These are phyloP conservation scores for Palythoa grandiflora DNA, from an alignment of 92 coral and sea anemone species.

Conservation along the genomic window DNA sequence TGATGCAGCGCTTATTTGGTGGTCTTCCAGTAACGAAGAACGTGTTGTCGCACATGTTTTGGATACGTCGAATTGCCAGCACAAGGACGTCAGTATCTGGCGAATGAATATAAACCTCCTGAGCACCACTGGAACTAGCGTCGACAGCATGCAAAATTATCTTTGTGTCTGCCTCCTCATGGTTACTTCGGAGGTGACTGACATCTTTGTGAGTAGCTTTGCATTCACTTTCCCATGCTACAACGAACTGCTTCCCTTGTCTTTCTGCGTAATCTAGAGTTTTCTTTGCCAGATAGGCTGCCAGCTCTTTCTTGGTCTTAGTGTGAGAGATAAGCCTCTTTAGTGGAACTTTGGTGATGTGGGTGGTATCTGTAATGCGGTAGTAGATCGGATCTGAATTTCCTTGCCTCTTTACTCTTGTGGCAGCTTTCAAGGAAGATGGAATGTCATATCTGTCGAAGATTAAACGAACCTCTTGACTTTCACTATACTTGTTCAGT, in stretches of 20 bases:
- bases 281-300: slow-evolving; percentile 1
- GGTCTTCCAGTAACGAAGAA: slow-evolving; percentile 38
- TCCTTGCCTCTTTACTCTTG: neutral
- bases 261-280: neutral
- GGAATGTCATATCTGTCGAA: slow-evolving; percentile 4
- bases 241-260: slow-evolving; percentile 2
- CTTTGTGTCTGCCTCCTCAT: slow-evolving; percentile 45
- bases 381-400: neutral
- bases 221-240: slow-evolving; percentile 24
- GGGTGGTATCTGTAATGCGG: neutral
- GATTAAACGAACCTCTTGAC: neutral
- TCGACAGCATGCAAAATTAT: slow-evolving; percentile 30
- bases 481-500: neutral
- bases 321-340: slow-evolving; percentile 30
- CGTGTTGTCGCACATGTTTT: slow-evolving; percentile 33
- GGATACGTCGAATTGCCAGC: slow-evolving; percentile 44
- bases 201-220: slow-evolving; percentile 19
- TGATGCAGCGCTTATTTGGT: slow-evolving; percentile 32
- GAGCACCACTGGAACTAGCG: slow-evolving; percentile 25
- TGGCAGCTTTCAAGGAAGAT: slow-evolving; percentile 6
- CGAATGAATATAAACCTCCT: slow-evolving; percentile 1
- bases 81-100: slow-evolving; percentile 43
- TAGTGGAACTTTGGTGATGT: slow-evolving; percentile 3
- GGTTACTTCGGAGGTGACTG: slow-evolving; percentile 27
- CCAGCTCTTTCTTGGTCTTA: slow-evolving; percentile 23